Percentiles rank a stretch among this genome's conserved stretches.
Evolutionary conservation across 2,113 vertebrate species (phyloP).

Genomic region (Halcyon malimbica): DNA sequence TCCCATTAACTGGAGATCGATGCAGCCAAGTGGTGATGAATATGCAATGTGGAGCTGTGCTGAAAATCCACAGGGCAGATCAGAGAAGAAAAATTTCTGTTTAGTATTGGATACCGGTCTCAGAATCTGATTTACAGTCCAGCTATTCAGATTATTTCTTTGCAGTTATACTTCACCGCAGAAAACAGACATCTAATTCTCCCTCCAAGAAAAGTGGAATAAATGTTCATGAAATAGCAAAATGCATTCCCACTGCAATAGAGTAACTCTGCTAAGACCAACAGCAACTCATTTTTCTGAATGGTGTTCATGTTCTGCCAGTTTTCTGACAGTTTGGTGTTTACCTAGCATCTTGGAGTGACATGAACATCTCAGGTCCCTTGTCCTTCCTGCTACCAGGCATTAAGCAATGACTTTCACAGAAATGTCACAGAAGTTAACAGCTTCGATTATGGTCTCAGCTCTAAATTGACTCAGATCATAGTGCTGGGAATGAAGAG

Average conservation of each 20-base stretch:
- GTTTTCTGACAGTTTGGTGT: background rate
- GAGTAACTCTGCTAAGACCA: background rate
- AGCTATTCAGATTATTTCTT: conserved; percentile 22
- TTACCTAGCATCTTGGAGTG: background rate
- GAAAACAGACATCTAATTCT: conserved; percentile 24
- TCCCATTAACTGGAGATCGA: background rate
- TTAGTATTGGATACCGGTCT: background rate
- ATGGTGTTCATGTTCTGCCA: background rate
- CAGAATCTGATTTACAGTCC: background rate
- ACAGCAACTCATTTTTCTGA: background rate
- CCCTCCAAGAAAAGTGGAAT: conserved; percentile 9
- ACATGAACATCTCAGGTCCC: background rate
- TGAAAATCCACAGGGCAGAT: conserved; percentile 10
- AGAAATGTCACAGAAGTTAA: background rate
- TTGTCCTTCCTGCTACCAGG: background rate
- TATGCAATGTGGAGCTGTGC: background rate
- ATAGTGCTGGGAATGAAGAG: background rate
- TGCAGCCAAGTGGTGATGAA: conserved; percentile 47
- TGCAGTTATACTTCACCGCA: background rate
- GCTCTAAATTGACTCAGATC: background rate
- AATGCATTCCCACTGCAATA: background rate
- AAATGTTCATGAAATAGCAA: background rate
- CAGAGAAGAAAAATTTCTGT: background rate
- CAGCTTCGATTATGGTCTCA: background rate
- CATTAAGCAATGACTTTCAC: background rate